Evolutionary conservation across 2,888 invertebrate species (phyloP), one percentile per base, ranked within the genome.

Genomic region (Chydorus sphaericus): DNA sequence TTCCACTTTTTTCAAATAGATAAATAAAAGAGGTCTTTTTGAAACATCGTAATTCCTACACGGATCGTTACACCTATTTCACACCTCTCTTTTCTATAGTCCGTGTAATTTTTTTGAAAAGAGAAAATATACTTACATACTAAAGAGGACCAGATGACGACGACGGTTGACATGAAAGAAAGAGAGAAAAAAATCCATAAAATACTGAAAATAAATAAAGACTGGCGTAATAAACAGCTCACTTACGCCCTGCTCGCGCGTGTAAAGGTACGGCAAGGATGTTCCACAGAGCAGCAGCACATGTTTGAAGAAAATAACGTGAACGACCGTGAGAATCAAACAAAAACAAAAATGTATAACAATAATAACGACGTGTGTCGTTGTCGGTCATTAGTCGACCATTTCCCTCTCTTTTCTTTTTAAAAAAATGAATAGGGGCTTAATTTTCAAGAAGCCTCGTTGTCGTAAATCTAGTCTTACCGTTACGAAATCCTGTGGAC

Each of bases 381-480:
- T n/a, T 44, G 44, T 44, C 44, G 28, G 44, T 44, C 44, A 44
- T 44, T 44, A 44, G 44, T 28, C 44, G 44, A 11, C 44, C 44
- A 44, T 44, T 44, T 44, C 11, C 14, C 44, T n/a, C 6, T 23
- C 44, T n/a, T n/a, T n/a, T n/a, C n/a, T n/a, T n/a, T n/a, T n/a
- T n/a, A n/a, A n/a, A n/a, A n/a, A 28, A 44, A 44, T 44, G 44
- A 44, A 44, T 44, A 44, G 44, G 14, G 20, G 26, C 28, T 44
- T 44, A 44, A 44, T 44, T 44, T 44, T 44, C 26, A 44, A 44
- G 23, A 33, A 33, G 14, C 33, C 14, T 33, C 33, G 8, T 44
- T 23, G 23, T 44, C 44, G 23, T 23, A 4, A 3, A 18, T 26
- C 26, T 16, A 37, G 23, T 5, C 44, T 44, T 44, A 44, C 44